Conservation (phyloP, 2,888 invertebrate genomes). For the Elegia similella region DNA sequence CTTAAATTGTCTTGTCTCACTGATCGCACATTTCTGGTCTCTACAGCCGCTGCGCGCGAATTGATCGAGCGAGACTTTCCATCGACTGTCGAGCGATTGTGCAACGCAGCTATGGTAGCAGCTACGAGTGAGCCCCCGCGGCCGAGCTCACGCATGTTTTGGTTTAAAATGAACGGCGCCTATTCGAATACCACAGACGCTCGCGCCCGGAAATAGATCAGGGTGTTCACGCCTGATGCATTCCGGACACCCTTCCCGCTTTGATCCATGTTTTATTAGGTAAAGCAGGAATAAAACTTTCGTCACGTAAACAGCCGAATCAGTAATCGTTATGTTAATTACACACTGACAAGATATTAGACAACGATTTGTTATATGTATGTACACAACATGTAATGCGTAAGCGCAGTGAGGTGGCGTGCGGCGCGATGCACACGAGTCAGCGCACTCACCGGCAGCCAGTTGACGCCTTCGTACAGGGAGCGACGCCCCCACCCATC, state of each 20-base stretch:
- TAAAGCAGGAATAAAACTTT: slow-evolving; percentile 38
- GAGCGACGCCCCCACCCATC: slow-evolving; percentile 58
- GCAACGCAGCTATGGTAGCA: slow-evolving; percentile 76
- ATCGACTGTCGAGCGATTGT: slow-evolving; percentile 65
- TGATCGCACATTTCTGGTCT: slow-evolving; percentile 51
- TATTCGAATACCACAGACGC: slow-evolving; percentile 70
- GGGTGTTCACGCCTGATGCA: slow-evolving; percentile 67
- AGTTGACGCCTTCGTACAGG: slow-evolving; percentile 75
- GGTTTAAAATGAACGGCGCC: slow-evolving; percentile 73
- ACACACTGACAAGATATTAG: slow-evolving; percentile 30
- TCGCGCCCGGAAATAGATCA: slow-evolving; percentile 77
- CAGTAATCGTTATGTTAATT: slow-evolving; percentile 27
- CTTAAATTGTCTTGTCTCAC: slow-evolving; percentile 46
- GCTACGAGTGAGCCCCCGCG: slow-evolving; percentile 83
- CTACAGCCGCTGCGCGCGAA: slow-evolving; percentile 49
- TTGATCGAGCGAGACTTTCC: slow-evolving; percentile 58
- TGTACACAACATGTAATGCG: slow-evolving; percentile 41
- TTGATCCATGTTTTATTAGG: slow-evolving; percentile 57
- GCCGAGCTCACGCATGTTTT: slow-evolving; percentile 80
- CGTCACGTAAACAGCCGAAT: slow-evolving; percentile 24
- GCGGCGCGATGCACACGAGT: slow-evolving; percentile 52
- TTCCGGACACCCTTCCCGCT: slow-evolving; percentile 65
- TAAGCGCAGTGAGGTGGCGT: slow-evolving; percentile 45
- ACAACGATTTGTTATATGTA: slow-evolving; percentile 36
- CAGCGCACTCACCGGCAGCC: slow-evolving; percentile 61